Base-by-base conservation (phyloP, 2,113 vertebrate species). In the Antechinus stuartii region DNA sequence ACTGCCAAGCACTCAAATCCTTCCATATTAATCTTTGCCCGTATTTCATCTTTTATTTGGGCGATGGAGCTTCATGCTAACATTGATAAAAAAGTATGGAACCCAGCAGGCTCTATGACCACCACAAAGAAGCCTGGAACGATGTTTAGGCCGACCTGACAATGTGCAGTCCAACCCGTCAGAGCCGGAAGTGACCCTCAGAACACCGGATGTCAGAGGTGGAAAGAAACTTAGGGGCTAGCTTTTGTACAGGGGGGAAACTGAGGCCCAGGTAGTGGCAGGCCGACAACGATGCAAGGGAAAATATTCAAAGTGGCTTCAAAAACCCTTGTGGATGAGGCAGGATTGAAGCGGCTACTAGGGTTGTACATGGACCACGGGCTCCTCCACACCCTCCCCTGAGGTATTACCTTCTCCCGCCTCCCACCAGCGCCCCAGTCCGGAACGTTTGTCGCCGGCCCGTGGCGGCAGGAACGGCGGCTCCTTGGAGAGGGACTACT, bases 381-480 rank as follows among this genome's bases (percentile, higher is more conserved):
- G 61, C 35, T 76, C 61, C 61, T 76, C 61, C 30, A 3, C 3
- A 0, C 35, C 14, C 35, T 76, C 4, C 12, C 35, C 14, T 30
- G 30, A 14, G 30, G 68, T 0, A 22, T 23, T n/a, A 5, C 1
- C 2, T 0, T 0, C 1, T 24, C 25, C 91, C n/a, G 22, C 61
- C 54, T 30, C 53, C 19, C 7, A 7, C 22, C 5, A 2, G 8
- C 1, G 47, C 8, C 53, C 46, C 25, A 0, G 27, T 0, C 12
- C 91, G 97, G 97, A 98, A 98, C 98, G 27, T 8, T 42, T 2
- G 27, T 25, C 0, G 0, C 68, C n/a, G 35, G 16, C 19, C n/a
- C 16, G 6, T 7, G 42, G 49, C 92, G 95, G 94, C 91, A 68
- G 61, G 0, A 46, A 30, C 55, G 49, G 26, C 53, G 0, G 23